These are phyloP conservation scores for Paraescarpia echinospica DNA, from an alignment of 1,140 invertebrate genomes.

Conservation along the genomic window DNA sequence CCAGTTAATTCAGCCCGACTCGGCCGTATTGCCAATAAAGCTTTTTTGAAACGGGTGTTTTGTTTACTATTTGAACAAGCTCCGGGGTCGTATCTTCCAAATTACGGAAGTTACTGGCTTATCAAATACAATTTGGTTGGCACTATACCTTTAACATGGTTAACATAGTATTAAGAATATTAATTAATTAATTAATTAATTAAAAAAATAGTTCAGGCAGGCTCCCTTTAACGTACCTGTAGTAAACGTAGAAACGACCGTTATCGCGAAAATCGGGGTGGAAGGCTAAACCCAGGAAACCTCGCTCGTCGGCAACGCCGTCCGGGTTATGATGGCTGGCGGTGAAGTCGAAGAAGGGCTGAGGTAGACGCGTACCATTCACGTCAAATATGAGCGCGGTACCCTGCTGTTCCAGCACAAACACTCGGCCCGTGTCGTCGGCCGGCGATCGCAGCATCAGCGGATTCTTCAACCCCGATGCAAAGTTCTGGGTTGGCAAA, in stretches of 20 bases:
- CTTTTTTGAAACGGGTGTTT: no score
- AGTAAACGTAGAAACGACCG: slow-evolving; percentile 49
- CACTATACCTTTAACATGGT: no score
- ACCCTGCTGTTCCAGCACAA: slow-evolving; percentile 49
- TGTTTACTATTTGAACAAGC: no score
- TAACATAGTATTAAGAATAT: no score
- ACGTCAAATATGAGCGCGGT: slow-evolving; percentile 41
- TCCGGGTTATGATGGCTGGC: slow-evolving; percentile 25
- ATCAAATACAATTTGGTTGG: no score
- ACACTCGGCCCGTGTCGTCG: slow-evolving; percentile 44
- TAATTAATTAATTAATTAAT: no score
- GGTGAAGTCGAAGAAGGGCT: slow-evolving; percentile 42
- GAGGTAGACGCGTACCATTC: slow-evolving; percentile 34
- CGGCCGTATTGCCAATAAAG: no score
- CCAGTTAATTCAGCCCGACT: no score
- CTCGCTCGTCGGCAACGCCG: slow-evolving; percentile 43
- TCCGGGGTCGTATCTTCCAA: no score
- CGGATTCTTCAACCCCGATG: slow-evolving; percentile 38
- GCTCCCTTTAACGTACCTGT: slow-evolving; percentile 26
- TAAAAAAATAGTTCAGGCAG: no score
- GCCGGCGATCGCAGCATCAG: slow-evolving; percentile 43
- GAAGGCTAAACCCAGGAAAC: slow-evolving; percentile 50
- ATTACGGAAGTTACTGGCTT: no score
- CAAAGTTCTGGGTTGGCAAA: neutral
- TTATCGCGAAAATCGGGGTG: slow-evolving; percentile 48